Conservation (phyloP, 2,113 vertebrate genomes). For the Archilochus colubris region DNA sequence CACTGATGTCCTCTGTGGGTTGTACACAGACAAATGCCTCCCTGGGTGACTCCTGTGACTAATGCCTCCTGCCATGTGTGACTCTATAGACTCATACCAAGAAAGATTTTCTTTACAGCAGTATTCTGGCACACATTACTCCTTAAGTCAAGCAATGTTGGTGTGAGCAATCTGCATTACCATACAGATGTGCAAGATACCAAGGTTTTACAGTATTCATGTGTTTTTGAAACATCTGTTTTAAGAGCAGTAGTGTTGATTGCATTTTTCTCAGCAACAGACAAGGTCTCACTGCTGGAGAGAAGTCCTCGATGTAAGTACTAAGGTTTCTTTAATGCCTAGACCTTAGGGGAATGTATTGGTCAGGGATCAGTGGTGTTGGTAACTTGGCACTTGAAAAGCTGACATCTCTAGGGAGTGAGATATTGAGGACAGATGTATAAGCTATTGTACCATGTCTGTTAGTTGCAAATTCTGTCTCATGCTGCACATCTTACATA, state of each 20-base stretch:
- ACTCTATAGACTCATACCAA: not conserved
- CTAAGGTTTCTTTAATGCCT: not conserved
- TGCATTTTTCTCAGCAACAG: not conserved
- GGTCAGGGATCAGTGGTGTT: conserved; percentile 12
- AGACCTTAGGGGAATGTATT: not conserved
- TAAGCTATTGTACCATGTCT: accelerated
- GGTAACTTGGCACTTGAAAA: conserved; percentile 28
- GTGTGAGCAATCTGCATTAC: not conserved
- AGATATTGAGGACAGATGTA: conserved; percentile 62
- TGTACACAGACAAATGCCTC: not conserved
- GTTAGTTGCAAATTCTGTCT: not conserved
- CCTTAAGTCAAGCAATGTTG: not conserved
- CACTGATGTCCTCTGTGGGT: not conserved
- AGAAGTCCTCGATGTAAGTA: not conserved
- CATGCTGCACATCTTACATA: conserved; percentile 41
- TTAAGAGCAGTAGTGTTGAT: not conserved
- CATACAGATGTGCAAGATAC: accelerated
- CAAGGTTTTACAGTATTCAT: not conserved
- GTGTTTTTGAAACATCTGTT: not conserved
- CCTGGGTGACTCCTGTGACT: not conserved
- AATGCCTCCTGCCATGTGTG: not conserved
- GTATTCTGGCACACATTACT: not conserved
- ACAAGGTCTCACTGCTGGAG: not conserved
- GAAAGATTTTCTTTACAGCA: not conserved
- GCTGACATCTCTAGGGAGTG: not conserved